These are phyloP conservation scores for Catharus minimus DNA, from an alignment of 2,113 vertebrate species.

Conservation along the genomic window DNA sequence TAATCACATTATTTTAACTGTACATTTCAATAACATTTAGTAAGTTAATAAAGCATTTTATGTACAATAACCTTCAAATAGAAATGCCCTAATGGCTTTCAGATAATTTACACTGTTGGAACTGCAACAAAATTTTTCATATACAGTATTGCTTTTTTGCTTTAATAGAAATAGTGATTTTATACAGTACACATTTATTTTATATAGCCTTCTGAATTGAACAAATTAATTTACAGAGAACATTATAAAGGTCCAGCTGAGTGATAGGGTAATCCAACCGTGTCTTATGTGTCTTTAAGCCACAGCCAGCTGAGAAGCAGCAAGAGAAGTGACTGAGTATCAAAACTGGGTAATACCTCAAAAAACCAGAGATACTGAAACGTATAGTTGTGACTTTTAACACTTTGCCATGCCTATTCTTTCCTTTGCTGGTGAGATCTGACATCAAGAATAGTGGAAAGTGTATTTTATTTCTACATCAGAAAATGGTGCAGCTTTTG, in stretches of 20 bases:
- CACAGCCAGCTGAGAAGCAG: background rate
- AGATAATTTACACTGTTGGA: background rate
- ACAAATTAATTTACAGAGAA: background rate
- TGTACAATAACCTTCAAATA: background rate
- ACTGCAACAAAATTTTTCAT: background rate
- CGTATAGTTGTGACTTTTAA: background rate
- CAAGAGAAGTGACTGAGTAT: background rate
- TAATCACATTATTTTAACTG: background rate
- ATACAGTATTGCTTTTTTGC: background rate
- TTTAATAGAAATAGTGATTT: background rate
- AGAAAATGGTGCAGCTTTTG: background rate
- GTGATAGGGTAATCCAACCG: background rate
- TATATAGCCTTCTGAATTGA: background rate
- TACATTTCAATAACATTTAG: background rate
- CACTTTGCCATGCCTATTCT: rapidly evolving
- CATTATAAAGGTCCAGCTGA: background rate
- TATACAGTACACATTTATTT: background rate
- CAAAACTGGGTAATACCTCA: background rate
- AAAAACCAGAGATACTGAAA: background rate
- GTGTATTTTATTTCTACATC: background rate
- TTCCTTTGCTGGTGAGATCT: background rate
- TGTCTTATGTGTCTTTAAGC: background rate
- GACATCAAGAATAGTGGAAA: background rate
- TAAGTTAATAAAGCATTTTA: conserved; percentile 33
- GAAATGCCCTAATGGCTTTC: background rate